phyloP scores from a whole-genome alignment of 2,113 vertebrate genomes.

The Erpornis zantholeuca region DNA sequence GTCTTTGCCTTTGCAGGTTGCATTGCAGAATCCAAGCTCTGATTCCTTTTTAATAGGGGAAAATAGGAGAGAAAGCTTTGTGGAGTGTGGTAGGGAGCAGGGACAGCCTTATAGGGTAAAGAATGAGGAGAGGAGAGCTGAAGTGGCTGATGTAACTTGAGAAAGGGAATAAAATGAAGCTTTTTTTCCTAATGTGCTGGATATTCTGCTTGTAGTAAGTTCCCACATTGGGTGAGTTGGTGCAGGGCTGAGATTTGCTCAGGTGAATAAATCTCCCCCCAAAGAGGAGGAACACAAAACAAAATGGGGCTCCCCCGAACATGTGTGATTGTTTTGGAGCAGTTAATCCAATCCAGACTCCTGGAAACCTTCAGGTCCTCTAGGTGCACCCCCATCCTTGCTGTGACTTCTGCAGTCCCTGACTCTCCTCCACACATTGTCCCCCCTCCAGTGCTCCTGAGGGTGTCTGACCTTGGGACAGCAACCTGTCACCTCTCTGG shows the following conservation, averaged over 20 bases:
- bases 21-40: not conserved
- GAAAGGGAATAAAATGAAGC: not conserved
- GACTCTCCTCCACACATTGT: accelerated
- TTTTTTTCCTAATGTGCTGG: not conserved
- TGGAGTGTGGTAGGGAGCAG: not conserved
- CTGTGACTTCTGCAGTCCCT: not conserved
- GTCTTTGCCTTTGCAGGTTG: slow-evolving; percentile 1
- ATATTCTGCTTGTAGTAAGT: not conserved
- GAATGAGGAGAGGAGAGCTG: slow-evolving; percentile 24
- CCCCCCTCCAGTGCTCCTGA: not conserved
- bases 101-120: slow-evolving; percentile 65
- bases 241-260: not conserved
- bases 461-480: not conserved
- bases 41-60: not conserved
- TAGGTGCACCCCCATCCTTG: not conserved
- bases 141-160: slow-evolving; percentile 16
- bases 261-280: not conserved
- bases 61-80: not conserved
- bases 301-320: accelerated
- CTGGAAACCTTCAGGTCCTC: not conserved
- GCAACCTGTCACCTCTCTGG: not conserved
- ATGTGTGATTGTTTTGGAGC: accelerated
- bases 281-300: not conserved
- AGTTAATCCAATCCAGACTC: not conserved
- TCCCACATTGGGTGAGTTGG: not conserved